Evolutionary conservation across 2,888 invertebrate species (phyloP).

Genomic region (Yponomeuta evonymella): DNA sequence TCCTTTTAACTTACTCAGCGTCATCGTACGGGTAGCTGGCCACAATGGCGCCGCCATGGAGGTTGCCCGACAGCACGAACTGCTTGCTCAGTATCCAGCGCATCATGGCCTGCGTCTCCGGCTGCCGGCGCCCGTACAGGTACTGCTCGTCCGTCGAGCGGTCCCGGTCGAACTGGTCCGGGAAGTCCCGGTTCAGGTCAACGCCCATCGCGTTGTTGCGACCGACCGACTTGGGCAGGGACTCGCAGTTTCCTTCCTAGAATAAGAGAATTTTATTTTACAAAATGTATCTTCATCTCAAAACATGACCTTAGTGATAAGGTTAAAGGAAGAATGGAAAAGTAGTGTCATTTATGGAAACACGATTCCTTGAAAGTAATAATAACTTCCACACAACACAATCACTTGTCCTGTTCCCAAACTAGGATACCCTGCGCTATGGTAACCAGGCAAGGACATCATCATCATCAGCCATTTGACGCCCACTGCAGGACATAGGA

Average conservation of each 20-base stretch:
- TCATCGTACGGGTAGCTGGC: constrained; percentile 98
- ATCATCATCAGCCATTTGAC: no score
- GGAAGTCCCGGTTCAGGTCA: constrained; percentile 95
- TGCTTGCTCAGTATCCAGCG: constrained; percentile 91
- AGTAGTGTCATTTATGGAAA: no score
- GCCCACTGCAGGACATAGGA: no score
- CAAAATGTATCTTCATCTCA: neutral
- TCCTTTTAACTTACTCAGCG: constrained; percentile 75
- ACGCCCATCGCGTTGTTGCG: constrained; percentile 87
- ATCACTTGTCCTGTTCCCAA: no score
- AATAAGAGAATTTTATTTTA: constrained; percentile 29
- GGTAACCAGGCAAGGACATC: no score
- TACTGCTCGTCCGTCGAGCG: constrained; percentile 56
- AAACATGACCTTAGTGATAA: no score
- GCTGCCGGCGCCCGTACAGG: constrained; percentile 80
- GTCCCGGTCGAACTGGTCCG: constrained; percentile 85
- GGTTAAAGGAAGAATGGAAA: no score
- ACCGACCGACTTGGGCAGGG: constrained; percentile 80
- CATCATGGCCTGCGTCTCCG: constrained; percentile 92
- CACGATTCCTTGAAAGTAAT: no score
- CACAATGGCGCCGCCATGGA: constrained; percentile 97
- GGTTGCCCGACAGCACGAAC: constrained; percentile 94
- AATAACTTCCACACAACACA: no score
- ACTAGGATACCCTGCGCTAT: no score
- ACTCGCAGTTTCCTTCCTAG: constrained; percentile 88